Conservation (phyloP, 1,140 invertebrate genomes). For the Tachypleus tridentatus region DNA sequence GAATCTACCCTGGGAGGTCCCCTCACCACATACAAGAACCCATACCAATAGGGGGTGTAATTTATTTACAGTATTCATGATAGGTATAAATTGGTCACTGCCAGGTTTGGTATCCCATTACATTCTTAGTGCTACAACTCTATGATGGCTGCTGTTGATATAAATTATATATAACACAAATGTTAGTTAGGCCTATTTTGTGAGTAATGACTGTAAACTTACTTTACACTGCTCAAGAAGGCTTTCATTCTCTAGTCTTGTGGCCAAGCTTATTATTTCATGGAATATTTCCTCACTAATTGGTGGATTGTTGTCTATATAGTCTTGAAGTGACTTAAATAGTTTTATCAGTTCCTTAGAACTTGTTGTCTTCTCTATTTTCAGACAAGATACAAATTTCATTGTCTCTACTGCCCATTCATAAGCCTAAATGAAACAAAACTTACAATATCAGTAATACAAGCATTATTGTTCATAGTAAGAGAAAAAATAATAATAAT, state of each 20-base stretch:
- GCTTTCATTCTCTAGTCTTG: slow-evolving; percentile 55
- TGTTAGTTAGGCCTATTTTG: too few species aligned
- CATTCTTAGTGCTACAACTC: too few species aligned
- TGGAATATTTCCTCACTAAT: slow-evolving; percentile 46
- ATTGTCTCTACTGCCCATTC: slow-evolving; percentile 56
- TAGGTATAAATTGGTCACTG: too few species aligned
- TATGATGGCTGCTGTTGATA: too few species aligned
- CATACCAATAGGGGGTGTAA: too few species aligned
- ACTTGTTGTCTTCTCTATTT: slow-evolving; percentile 44
- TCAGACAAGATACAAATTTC: slow-evolving; percentile 46
- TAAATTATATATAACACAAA: too few species aligned
- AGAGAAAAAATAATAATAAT: background rate
- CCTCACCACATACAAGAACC: too few species aligned
- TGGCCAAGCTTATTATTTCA: slow-evolving; percentile 56
- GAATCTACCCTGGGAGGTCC: too few species aligned
- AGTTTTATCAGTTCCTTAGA: slow-evolving; percentile 34
- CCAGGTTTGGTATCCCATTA: too few species aligned
- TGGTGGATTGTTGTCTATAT: slow-evolving; percentile 43
- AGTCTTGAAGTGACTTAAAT: slow-evolving; percentile 42
- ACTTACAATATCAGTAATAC: slow-evolving; percentile 18
- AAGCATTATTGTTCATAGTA: slow-evolving; percentile 1
- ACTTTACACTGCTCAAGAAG: slow-evolving; percentile 54
- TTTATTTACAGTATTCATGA: too few species aligned
- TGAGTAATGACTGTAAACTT: background rate
- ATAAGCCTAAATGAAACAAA: slow-evolving; percentile 39